Evolutionary conservation across 2,888 invertebrate genomes (phyloP).

Genomic region (Caenorhabditis sp.): DNA sequence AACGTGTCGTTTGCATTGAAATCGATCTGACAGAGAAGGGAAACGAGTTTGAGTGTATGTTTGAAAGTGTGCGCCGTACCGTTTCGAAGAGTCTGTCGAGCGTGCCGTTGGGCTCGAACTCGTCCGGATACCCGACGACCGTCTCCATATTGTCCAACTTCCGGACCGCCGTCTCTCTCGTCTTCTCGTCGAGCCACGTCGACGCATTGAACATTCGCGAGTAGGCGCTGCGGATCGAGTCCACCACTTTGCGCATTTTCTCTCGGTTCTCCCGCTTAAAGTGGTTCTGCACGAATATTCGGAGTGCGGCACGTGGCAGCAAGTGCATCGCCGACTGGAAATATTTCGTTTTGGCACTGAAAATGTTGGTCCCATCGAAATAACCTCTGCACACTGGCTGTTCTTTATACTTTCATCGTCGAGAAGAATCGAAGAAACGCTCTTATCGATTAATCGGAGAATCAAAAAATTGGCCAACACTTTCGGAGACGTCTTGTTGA

Average conservation of each 20-base stretch:
- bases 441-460: neutral
- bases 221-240: neutral
- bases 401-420: neutral
- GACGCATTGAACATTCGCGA: neutral
- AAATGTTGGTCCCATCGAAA: no score
- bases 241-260: no score
- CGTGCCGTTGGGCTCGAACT: neutral
- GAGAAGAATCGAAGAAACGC: neutral
- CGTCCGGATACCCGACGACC: neutral
- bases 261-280: neutral
- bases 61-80: neutral
- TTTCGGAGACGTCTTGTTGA: neutral
- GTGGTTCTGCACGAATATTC: neutral
- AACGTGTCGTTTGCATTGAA: no score
- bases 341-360: no score
- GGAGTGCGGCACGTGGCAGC: no score
- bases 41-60: neutral
- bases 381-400: no score
- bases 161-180: neutral
- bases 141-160: neutral
- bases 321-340: no score
- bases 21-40: no score
- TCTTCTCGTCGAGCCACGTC: neutral
- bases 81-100: neutral
- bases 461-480: neutral